A percentile compares a stretch with the other conserved stretches of the same genome.
Evolutionary conservation across 2,888 invertebrate species (phyloP).

Genomic region (Sphaerophoria taeniata): DNA sequence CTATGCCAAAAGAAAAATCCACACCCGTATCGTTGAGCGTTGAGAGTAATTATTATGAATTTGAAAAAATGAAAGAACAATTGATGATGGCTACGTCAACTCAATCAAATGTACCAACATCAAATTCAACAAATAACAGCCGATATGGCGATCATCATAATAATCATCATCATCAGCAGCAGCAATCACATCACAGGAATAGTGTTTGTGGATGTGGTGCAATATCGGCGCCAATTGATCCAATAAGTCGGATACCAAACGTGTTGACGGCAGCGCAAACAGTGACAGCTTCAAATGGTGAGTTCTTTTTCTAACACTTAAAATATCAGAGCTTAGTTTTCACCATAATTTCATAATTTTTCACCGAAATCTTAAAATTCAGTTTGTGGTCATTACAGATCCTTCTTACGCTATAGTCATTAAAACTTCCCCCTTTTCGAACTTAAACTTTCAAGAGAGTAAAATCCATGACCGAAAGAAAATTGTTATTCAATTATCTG

Average conservation of each 20-base stretch:
- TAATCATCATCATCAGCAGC: conserved; percentile 76
- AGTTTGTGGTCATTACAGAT: too few relatives aligned
- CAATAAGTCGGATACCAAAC: conserved; percentile 67
- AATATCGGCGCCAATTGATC: conserved; percentile 75
- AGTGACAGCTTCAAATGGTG: conserved; percentile 63
- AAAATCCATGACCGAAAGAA: too few relatives aligned
- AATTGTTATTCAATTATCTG: too few relatives aligned
- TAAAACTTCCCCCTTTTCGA: too few relatives aligned
- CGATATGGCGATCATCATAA: conserved; percentile 59
- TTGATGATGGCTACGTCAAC: conserved; percentile 74
- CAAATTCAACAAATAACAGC: conserved; percentile 73
- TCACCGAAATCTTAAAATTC: too few relatives aligned
- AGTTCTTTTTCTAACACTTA: too few relatives aligned
- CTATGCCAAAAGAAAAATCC: conserved; percentile 83
- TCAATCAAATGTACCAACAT: conserved; percentile 62
- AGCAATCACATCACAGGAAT: conserved; percentile 75
- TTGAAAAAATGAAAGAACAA: conserved; percentile 79
- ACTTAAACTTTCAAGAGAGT: too few relatives aligned
- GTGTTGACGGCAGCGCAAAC: conserved; percentile 51
- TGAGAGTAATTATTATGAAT: conserved; percentile 80
- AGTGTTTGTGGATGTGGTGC: conserved; percentile 77
- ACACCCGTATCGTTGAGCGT: conserved; percentile 80
- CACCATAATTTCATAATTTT: too few relatives aligned
- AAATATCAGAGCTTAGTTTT: too few relatives aligned
- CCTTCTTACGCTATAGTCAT: too few relatives aligned